These are phyloP conservation scores for Misgurnus anguillicaudatus DNA, from an alignment of 2,113 vertebrate genomes.

Conservation along the genomic window DNA sequence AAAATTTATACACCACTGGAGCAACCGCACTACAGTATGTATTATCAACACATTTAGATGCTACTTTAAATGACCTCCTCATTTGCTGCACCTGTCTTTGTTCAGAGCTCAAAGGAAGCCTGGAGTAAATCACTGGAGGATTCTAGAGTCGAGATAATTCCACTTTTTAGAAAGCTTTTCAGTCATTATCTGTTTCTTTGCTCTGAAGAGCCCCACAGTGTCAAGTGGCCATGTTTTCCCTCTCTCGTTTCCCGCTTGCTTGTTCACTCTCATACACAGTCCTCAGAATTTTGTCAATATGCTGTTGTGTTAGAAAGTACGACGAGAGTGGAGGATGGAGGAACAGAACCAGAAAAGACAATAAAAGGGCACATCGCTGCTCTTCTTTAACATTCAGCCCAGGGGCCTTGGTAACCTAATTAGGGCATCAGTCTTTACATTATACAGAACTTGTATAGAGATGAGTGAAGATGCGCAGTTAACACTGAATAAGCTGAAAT, in stretches of 20 bases:
- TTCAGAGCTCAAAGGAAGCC: slow-evolving; percentile 1
- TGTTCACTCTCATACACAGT: slow-evolving; percentile 5
- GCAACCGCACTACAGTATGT: background rate
- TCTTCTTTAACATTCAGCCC: slow-evolving; percentile 21
- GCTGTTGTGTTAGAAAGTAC: background rate
- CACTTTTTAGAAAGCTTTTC: slow-evolving; percentile 27
- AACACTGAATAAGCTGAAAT: slow-evolving; percentile 1
- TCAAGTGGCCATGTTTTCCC: slow-evolving; percentile 27
- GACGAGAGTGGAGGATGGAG: slow-evolving; percentile 13
- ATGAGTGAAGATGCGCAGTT: slow-evolving; percentile 3
- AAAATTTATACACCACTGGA: background rate
- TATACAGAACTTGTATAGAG: slow-evolving; percentile 15
- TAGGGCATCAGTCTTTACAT: slow-evolving; percentile 47
- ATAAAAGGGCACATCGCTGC: slow-evolving; percentile 25
- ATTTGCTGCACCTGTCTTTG: slow-evolving; percentile 1
- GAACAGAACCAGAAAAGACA: slow-evolving; percentile 33
- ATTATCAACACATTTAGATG: background rate
- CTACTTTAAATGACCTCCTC: slow-evolving; percentile 10
- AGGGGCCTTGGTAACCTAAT: slow-evolving; percentile 49
- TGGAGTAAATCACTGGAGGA: slow-evolving; percentile 15
- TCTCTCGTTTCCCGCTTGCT: slow-evolving; percentile 14
- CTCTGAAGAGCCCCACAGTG: slow-evolving; percentile 16
- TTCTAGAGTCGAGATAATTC: slow-evolving; percentile 38
- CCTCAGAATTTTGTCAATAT: background rate
- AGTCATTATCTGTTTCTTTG: slow-evolving; percentile 9